These are phyloP conservation scores for Siniperca chuatsi DNA, from an alignment of 2,113 vertebrate species.

Conservation along the genomic window DNA sequence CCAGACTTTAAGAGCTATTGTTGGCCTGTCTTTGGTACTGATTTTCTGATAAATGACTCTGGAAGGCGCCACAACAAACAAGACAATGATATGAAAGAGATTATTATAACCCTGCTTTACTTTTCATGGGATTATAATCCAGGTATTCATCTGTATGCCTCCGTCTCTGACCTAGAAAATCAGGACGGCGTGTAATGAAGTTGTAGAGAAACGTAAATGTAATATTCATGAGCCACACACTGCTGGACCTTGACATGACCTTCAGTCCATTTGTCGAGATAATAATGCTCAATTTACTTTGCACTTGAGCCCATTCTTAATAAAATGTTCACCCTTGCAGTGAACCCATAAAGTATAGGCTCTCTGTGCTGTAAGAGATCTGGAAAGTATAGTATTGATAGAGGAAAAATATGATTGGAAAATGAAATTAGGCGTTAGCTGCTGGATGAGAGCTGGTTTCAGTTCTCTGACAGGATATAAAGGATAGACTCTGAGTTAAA, in stretches of 20 bases:
- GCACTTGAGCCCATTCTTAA: constrained; percentile 28
- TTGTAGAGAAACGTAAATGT: constrained; percentile 20
- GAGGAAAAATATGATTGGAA: constrained; percentile 6
- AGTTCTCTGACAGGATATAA: constrained; percentile 45
- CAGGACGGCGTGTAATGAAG: constrained; percentile 49
- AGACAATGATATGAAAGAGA: constrained; percentile 10
- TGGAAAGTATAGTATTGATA: constrained; percentile 5
- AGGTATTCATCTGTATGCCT: constrained; percentile 4
- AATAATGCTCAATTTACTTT: constrained; percentile 35
- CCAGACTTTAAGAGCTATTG: neutral
- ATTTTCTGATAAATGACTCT: constrained; percentile 31
- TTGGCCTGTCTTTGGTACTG: neutral
- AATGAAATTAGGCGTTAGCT: constrained; percentile 37
- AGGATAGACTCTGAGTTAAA: constrained; percentile 50
- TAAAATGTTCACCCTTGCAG: constrained; percentile 14
- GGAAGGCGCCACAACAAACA: neutral
- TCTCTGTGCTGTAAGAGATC: neutral
- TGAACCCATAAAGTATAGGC: neutral
- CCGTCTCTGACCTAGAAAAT: constrained; percentile 35
- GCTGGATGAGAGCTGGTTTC: constrained; percentile 20
- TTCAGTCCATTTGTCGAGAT: constrained; percentile 39
- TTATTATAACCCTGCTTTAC: neutral
- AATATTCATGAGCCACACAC: constrained; percentile 63
- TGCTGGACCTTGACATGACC: constrained; percentile 62
- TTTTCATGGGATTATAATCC: constrained; percentile 31